phyloP scores from a whole-genome alignment of 1,140 invertebrate genomes.

The Brachionus calyciflorus region DNA sequence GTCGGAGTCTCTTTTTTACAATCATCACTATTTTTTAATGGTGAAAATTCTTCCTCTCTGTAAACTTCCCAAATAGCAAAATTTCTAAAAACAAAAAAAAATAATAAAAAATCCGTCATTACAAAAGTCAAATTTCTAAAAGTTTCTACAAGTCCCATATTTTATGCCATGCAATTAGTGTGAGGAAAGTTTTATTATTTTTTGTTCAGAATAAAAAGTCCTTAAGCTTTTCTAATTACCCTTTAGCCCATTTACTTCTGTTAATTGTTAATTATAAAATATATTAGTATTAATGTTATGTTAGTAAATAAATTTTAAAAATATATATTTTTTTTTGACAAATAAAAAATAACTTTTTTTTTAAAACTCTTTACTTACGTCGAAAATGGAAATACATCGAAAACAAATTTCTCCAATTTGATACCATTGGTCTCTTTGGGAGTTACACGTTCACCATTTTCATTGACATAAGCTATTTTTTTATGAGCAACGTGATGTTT shows the following conservation, averaged over 20 bases:
- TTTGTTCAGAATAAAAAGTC: not conserved
- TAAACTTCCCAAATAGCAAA: constrained; percentile 90
- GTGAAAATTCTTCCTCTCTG: constrained; percentile 89
- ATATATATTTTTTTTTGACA: too few relatives aligned
- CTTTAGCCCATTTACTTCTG: constrained; percentile 37
- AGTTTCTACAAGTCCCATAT: not conserved
- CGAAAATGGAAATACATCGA: constrained; percentile 93
- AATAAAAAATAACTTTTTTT: too few relatives aligned
- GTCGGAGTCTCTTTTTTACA: constrained; percentile 83
- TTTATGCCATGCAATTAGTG: not conserved
- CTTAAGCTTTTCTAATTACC: constrained; percentile 13
- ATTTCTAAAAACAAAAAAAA: constrained; percentile 62
- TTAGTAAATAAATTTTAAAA: not conserved
- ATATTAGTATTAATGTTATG: not conserved
- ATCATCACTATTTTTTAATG: constrained; percentile 77
- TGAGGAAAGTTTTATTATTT: too few relatives aligned
- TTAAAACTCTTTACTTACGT: constrained; percentile 64
- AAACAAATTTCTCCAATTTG: constrained; percentile 98
- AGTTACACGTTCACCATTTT: constrained; percentile 68
- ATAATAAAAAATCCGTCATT: not conserved
- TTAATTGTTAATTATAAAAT: not conserved
- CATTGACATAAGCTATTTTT: constrained; percentile 84
- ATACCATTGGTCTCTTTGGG: constrained; percentile 87
- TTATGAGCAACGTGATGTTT: constrained; percentile 93
- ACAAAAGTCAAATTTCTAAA: not conserved